These are phyloP conservation scores for Acronicta leporina DNA, from an alignment of 2,888 invertebrate species.

Conservation along the genomic window DNA sequence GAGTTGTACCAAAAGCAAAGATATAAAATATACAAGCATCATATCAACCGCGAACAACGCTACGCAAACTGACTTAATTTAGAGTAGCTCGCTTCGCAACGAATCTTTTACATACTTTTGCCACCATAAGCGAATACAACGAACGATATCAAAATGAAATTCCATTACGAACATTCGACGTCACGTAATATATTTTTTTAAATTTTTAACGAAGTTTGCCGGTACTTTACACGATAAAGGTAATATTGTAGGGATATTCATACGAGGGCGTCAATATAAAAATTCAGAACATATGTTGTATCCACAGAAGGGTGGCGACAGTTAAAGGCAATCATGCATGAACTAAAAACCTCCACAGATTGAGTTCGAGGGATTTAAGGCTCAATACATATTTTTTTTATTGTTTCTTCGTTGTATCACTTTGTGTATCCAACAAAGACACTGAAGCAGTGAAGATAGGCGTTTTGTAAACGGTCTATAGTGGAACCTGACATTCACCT, in stretches of 20 bases:
- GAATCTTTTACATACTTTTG: no score
- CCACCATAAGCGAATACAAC: no score
- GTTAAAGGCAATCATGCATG: constrained; percentile 20
- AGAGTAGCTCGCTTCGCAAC: no score
- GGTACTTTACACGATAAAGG: not conserved
- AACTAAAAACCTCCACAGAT: constrained; percentile 26
- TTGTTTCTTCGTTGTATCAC: no score
- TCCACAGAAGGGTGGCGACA: constrained; percentile 11
- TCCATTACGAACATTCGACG: not conserved
- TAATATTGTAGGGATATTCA: constrained; percentile 2
- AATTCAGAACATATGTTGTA: constrained; percentile 18
- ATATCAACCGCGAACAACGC: no score
- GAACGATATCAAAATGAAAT: not conserved
- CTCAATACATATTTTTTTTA: constrained; percentile 5
- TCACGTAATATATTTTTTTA: not conserved
- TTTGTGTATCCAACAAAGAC: no score
- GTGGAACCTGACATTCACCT: no score
- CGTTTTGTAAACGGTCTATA: no score
- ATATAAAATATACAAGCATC: no score
- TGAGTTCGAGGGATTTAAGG: constrained; percentile 25
- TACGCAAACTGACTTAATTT: no score
- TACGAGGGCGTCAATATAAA: constrained; percentile 10
- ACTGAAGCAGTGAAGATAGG: no score
- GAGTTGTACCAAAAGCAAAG: no score
- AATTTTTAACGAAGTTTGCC: not conserved